Conservation (phyloP, 2,113 vertebrate species). For the Glaucomys volans region DNA sequence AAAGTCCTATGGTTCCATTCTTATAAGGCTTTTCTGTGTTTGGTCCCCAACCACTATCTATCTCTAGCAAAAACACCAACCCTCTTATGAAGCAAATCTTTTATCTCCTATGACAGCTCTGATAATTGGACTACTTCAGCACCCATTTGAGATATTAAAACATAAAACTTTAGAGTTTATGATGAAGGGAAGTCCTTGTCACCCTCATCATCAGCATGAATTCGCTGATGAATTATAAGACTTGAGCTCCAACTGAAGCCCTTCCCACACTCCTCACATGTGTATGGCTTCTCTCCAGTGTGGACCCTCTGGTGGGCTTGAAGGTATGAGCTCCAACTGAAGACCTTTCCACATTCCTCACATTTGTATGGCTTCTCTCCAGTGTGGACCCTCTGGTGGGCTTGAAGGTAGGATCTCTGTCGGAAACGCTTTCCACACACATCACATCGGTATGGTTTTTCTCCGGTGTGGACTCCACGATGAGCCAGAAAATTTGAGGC, state of each 20-base stretch:
- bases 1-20: background rate
- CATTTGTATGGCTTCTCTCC: constrained; percentile 80
- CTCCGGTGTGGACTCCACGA: constrained; percentile 76
- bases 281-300: constrained; percentile 78
- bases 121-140: background rate
- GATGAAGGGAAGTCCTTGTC: constrained; percentile 15
- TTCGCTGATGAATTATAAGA: constrained; percentile 77
- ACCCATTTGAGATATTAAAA: background rate
- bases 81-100: background rate
- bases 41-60: background rate
- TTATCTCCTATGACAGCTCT: background rate
- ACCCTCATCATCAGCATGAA: constrained; percentile 59
- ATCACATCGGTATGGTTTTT: constrained; percentile 75
- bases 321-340: constrained; percentile 78
- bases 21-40: background rate
- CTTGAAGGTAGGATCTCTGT: constrained; percentile 76
- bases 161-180: background rate
- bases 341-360: constrained; percentile 78
- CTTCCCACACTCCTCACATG: constrained; percentile 79
- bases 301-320: constrained; percentile 78
- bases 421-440: constrained; percentile 79
- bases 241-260: constrained; percentile 80
- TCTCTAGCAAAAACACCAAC: background rate
- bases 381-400: constrained; percentile 79
- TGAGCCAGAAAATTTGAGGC: constrained; percentile 79